Percentiles rank a stretch among this genome's conserved stretches.
phyloP scores from a whole-genome alignment of 2,888 invertebrate species.

The Lomographa bimaculata region DNA sequence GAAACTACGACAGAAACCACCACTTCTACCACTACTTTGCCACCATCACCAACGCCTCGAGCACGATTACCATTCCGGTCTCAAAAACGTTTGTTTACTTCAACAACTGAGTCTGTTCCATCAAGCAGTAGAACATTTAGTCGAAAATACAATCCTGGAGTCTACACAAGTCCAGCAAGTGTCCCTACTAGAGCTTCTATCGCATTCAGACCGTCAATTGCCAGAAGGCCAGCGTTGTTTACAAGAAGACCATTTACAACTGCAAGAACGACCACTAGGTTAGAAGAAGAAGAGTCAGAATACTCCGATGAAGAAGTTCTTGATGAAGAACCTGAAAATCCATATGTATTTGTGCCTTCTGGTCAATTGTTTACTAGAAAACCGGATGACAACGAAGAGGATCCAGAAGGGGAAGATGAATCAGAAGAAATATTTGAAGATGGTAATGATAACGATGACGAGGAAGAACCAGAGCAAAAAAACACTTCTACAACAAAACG shows the following conservation, averaged over 20 bases:
- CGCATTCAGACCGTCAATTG: slow-evolving; percentile 48
- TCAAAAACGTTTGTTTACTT: slow-evolving; percentile 63
- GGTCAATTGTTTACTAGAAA: slow-evolving; percentile 70
- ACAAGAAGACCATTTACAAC: slow-evolving; percentile 70
- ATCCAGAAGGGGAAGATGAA: slow-evolving; percentile 48
- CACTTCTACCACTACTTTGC: slow-evolving; percentile 47
- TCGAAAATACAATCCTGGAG: slow-evolving; percentile 75
- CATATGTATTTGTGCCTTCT: slow-evolving; percentile 71
- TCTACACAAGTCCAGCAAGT: slow-evolving; percentile 72
- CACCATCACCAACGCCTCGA: slow-evolving; percentile 44
- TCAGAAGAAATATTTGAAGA: slow-evolving; percentile 44
- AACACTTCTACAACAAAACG: slow-evolving; percentile 56
- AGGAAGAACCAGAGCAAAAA: slow-evolving; percentile 42
- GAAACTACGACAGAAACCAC: slow-evolving; percentile 49
- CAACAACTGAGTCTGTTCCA: slow-evolving; percentile 67
- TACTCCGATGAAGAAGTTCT: slow-evolving; percentile 63
- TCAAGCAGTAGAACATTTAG: slow-evolving; percentile 73
- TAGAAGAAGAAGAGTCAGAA: slow-evolving; percentile 55
- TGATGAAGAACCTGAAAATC: slow-evolving; percentile 68
- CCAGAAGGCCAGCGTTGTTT: slow-evolving; percentile 62
- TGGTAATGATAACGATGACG: slow-evolving; percentile 48
- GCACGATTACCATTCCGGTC: slow-evolving; percentile 70
- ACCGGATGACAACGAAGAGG: slow-evolving; percentile 49
- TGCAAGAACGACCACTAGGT: slow-evolving; percentile 63
- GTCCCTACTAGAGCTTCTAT: slow-evolving; percentile 50